Conservation (phyloP, 2,888 invertebrate species). For the Oxycera nigricornis region DNA sequence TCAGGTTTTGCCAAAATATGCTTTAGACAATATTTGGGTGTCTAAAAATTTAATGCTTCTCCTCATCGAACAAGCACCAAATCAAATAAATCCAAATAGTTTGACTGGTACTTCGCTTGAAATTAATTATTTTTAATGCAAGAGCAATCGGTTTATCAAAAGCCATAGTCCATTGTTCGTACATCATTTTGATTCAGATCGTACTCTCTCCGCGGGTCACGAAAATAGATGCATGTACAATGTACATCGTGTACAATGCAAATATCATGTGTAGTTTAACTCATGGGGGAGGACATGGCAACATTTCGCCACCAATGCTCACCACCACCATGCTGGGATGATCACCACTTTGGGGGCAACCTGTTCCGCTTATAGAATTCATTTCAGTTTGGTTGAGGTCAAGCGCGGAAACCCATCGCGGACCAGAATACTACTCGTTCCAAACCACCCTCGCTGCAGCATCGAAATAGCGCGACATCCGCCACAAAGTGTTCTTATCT, state of each 20-base stretch:
- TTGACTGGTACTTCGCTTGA: too few species aligned
- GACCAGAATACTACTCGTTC: not conserved
- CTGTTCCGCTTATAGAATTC: slow-evolving; percentile 30
- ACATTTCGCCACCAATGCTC: not conserved
- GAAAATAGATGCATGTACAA: not conserved
- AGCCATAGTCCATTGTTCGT: too few species aligned
- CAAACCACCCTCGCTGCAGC: not conserved
- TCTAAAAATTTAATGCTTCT: too few species aligned
- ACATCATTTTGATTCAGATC: not conserved
- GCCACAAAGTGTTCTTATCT: too few species aligned
- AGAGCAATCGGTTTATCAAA: too few species aligned
- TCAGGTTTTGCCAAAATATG: too few species aligned
- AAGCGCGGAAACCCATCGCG: slow-evolving; percentile 18
- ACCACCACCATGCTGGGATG: not conserved
- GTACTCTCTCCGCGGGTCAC: not conserved
- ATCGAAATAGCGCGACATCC: not conserved
- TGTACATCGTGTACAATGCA: not conserved
- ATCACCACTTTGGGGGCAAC: slow-evolving; percentile 16
- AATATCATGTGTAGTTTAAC: not conserved
- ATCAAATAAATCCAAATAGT: too few species aligned
- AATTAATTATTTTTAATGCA: too few species aligned
- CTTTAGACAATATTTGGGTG: too few species aligned
- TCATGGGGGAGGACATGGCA: slow-evolving; percentile 23
- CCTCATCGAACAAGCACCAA: too few species aligned
- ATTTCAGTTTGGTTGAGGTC: slow-evolving; percentile 37